Conservation (phyloP, 2,113 vertebrate species). For the Gallinago undulata region DNA sequence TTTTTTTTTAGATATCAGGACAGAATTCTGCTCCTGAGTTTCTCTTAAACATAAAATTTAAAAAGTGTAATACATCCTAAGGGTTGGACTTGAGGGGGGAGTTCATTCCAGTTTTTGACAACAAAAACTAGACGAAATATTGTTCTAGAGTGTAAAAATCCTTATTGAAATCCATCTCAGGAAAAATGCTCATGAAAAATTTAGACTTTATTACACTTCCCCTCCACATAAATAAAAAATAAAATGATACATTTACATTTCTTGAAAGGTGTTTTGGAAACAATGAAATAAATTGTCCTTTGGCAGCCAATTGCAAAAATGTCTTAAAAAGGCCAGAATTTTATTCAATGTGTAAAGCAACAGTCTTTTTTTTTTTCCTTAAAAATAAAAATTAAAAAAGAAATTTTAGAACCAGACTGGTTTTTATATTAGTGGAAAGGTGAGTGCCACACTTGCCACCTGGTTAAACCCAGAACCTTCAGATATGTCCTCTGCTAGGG, state of each 20-base stretch:
- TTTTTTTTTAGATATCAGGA: neutral
- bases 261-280: neutral
- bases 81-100: neutral
- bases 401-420: neutral
- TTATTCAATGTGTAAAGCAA: neutral
- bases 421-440: neutral
- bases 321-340: neutral
- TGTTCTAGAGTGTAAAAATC: neutral
- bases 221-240: neutral
- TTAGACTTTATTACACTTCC: neutral
- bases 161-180: neutral
- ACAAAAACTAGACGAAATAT: neutral
- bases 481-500: neutral
- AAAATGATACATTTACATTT: neutral
- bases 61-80: neutral
- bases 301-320: neutral
- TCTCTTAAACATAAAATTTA: neutral
- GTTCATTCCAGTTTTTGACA: neutral
- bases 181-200: neutral
- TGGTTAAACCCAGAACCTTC: neutral
- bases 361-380: neutral
- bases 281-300: neutral
- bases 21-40: neutral
- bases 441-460: neutral
- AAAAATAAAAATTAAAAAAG: neutral